Evolutionary conservation across 2,797 vertebrate genomes (phyloP), one percentile per base, ranked within the genome.

Genomic region (Poeciliopsis gracilis): DNA sequence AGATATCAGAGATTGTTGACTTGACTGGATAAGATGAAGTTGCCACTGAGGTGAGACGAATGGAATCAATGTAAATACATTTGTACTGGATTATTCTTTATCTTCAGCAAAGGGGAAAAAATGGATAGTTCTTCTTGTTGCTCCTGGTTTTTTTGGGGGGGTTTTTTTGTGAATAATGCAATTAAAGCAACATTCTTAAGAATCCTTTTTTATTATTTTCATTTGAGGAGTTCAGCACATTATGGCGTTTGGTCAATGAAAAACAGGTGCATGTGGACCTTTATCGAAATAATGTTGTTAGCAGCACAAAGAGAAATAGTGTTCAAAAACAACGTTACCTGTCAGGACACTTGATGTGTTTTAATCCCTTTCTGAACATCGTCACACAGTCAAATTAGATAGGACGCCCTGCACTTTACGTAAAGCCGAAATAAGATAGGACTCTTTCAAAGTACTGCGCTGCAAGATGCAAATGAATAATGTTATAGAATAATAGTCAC

Each of bases 181-280:
- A 71, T 28, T 28, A 15, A 28, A 46, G 12, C 38, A 69, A 10
- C 41, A 71, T 45, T 28, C 41, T 46, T 7, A 28, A 46, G 25
- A 46, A 72, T 23, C 18, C 59, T 76, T 90, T 85, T 85, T 90
- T 43, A 43, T 90, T 85, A 86, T 84, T 91, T 81, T 80, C 13
- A 18, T 12, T 86, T 83, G 82, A 86, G 76, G 23, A 77, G 10
- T 74, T 84, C 73, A 81, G 53, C 86, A 91, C 78, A 82, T 33
- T 36, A 73, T 66, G 2, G 28, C 16, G 3, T 69, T 77, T 81
- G 70, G 83, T 88, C 72, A 87, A 75, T 72, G 73, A 38, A 72
- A 66, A 82, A 11, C 43, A 2, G 57, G 63, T 79, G 18, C 63
- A 78, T 69, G 43, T 74, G 38, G 84, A 73, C 4, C 3, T 13